Evolutionary conservation across 2,888 invertebrate species (phyloP), one percentile per base, ranked within the genome.

Genomic region (Gymnocheta viridis): DNA sequence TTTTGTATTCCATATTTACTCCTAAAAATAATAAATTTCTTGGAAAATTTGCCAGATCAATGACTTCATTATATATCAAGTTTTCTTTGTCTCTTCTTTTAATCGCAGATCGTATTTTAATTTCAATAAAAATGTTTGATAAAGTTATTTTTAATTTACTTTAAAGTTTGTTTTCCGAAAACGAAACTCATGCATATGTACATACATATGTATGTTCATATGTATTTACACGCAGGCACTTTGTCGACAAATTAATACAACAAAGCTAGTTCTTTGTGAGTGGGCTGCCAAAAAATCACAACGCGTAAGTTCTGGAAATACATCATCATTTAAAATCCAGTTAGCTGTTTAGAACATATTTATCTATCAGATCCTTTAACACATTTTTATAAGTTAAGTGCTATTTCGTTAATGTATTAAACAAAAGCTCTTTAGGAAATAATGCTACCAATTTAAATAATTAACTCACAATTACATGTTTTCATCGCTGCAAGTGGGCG

Each of bases 341-440:
- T 58, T 58, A 60, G 32, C 38, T 67, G 58, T 60, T 82, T 49
- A 19, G 38, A 64, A 29, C 10, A 24, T 44, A 73, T 66, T 38
- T 58, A 49, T 41, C 47, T 64, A 49, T 60, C 24, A 49, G 38
- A 17, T 12, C 9, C 27, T 19, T 44, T 32, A 47, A 67, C 47
- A 44, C 19, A 60, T 41, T 29, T 19, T 69, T 38, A 41, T 35
- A 35, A 60, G 10, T 22, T 12, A 6, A 22, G 12, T 60, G n/a
- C 60, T 38, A 14, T 38, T 64, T 10, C 12, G 0, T 62, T 27
- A 24, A 35, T 66, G 14, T 12, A 38, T 29, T 56, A 0, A 56
- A 56, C 17, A 27, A 44, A 56, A 49, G 10, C 38, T 70, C 27
- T 56, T 73, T 41, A 79, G 76, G 72, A 82, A 82, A 73, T 73